phyloP scores from a whole-genome alignment of 2,113 vertebrate genomes.

The Carassius carassius region DNA sequence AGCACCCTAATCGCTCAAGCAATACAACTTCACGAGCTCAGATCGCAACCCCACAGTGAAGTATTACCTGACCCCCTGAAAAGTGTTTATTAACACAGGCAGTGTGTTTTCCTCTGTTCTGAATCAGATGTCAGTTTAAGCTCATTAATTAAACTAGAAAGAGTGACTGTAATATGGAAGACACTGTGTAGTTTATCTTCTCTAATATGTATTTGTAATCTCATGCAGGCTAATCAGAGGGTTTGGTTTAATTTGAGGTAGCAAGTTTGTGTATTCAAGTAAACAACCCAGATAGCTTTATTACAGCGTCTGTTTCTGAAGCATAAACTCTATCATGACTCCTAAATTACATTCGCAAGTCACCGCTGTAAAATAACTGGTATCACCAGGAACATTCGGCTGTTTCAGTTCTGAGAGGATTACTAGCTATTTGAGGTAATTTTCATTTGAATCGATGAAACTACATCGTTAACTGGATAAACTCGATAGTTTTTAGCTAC shows the following conservation, averaged over 20 bases:
- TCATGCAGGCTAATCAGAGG: constrained; percentile 49
- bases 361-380: constrained; percentile 40
- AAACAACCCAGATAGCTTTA: constrained; percentile 47
- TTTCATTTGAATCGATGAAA: constrained; percentile 30
- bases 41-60: constrained; percentile 33
- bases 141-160: neutral
- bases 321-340: constrained; percentile 34
- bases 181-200: neutral
- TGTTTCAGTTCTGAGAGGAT: constrained; percentile 33
- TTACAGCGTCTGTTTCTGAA: constrained; percentile 40
- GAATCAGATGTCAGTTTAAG: constrained; percentile 14
- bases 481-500: constrained; percentile 4
- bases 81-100: constrained; percentile 38
- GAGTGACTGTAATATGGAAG: neutral
- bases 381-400: constrained; percentile 41
- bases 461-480: constrained; percentile 34
- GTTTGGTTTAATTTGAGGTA: constrained; percentile 56
- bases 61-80: constrained; percentile 28
- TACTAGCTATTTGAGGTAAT: constrained; percentile 42
- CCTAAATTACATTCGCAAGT: constrained; percentile 37
- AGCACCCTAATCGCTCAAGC: constrained; percentile 42
- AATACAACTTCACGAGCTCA: constrained; percentile 30
- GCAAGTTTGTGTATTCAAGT: constrained; percentile 57
- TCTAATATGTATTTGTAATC: constrained; percentile 44
- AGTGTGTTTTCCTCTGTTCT: constrained; percentile 30